Evolutionary conservation across 2,888 invertebrate species (phyloP).

Genomic region (Thecocarcelia acutangulata): DNA sequence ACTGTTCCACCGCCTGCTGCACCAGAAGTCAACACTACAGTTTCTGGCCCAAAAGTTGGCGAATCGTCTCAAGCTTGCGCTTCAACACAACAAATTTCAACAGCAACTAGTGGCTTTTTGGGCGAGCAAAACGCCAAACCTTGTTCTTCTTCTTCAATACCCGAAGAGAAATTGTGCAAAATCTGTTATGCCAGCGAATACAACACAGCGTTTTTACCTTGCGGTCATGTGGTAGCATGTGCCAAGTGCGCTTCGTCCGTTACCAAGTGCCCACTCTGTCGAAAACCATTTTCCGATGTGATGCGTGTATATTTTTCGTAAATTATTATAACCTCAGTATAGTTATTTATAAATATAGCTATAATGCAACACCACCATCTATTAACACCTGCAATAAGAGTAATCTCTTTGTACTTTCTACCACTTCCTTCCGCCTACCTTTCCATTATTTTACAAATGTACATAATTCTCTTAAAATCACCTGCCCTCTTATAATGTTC

Average conservation of each 20-base stretch:
- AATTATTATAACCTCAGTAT: slow-evolving; percentile 59
- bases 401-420: slow-evolving; percentile 10
- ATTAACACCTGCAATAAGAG: slow-evolving; percentile 25
- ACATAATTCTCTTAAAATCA: slow-evolving; percentile 53
- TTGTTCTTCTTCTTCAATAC: slow-evolving; percentile 73
- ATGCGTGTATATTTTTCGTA: slow-evolving; percentile 82
- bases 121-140: slow-evolving; percentile 45
- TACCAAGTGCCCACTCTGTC: slow-evolving; percentile 93
- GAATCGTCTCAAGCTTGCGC: slow-evolving; percentile 1
- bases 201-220: slow-evolving; percentile 95
- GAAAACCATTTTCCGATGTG: slow-evolving; percentile 86
- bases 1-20: slow-evolving; percentile 52
- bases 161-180: slow-evolving; percentile 89
- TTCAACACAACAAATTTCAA: slow-evolving; percentile 56
- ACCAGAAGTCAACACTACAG: background rate
- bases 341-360: slow-evolving; percentile 53
- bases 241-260: slow-evolving; percentile 94
- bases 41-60: slow-evolving; percentile 32
- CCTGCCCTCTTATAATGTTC: slow-evolving; percentile 5
- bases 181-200: slow-evolving; percentile 95
- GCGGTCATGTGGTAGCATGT: slow-evolving; percentile 96
- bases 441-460: slow-evolving; percentile 52
- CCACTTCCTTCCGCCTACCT: background rate
- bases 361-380: slow-evolving; percentile 16
- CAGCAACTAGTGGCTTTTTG: slow-evolving; percentile 38